A percentile compares a stretch with the other conserved stretches of the same genome.
phyloP scores from a whole-genome alignment of 2,888 invertebrate species.

The Pandemis corylana region DNA sequence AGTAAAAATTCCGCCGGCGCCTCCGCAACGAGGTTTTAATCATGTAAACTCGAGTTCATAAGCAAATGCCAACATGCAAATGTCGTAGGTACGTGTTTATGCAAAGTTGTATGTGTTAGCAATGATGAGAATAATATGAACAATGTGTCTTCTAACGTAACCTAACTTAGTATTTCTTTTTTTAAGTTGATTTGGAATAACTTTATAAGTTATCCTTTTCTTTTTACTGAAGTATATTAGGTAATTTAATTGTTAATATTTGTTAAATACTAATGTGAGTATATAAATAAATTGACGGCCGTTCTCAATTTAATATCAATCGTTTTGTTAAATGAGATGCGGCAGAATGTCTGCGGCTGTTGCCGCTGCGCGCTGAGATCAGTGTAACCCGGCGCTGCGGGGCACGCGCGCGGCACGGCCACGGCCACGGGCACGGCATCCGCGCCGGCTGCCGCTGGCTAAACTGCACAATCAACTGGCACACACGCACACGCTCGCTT shows the following conservation, averaged over 20 bases:
- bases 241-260: too few species aligned
- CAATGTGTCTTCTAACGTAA: too few species aligned
- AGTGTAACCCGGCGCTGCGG: slow-evolving; percentile 40
- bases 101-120: not conserved
- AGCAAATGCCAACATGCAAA: slow-evolving; percentile 3
- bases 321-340: not conserved
- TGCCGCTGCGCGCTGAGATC: slow-evolving; percentile 37
- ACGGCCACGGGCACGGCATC: too few species aligned
- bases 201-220: too few species aligned
- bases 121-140: not conserved
- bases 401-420: too few species aligned
- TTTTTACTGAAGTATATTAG: too few species aligned
- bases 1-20: slow-evolving; percentile 7
- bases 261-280: too few species aligned
- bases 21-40: slow-evolving; percentile 13
- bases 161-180: too few species aligned
- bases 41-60: slow-evolving; percentile 2
- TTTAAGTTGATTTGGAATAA: too few species aligned
- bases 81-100: not conserved
- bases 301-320: not conserved
- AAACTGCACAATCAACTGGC: not conserved
- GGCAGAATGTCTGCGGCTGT: not conserved
- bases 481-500: not conserved
- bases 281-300: too few species aligned
- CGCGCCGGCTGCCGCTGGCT: too few species aligned